phyloP scores from a whole-genome alignment of 1,140 invertebrate species.

The Sycophila sp. region DNA sequence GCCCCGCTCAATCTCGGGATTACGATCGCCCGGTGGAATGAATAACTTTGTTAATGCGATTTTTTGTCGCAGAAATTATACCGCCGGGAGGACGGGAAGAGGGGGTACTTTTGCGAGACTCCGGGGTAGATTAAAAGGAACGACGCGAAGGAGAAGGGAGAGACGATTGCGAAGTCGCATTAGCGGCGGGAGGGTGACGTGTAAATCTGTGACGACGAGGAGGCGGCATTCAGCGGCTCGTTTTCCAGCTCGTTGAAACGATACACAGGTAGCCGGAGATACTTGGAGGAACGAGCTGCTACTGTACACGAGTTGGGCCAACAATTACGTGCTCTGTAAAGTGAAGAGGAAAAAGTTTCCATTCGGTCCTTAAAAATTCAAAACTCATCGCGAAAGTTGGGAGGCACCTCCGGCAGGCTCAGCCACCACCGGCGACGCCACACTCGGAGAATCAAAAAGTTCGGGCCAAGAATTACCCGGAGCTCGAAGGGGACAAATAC shows the following conservation, averaged over 20 bases:
- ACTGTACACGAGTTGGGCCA: background rate
- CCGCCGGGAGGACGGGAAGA: background rate
- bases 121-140: conserved; percentile 12
- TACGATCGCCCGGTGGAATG: conserved; percentile 4
- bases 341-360: conserved; percentile 8
- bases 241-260: background rate
- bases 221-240: too few species aligned
- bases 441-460: conserved; percentile 35
- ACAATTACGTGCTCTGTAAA: conserved; percentile 16
- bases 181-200: too few species aligned
- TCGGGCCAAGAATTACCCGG: conserved; percentile 16
- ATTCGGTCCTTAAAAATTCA: conserved; percentile 29
- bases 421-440: background rate
- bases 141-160: background rate
- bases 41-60: conserved; percentile 24
- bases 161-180: background rate
- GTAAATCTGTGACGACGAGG: too few species aligned
- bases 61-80: background rate
- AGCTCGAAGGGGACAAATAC: conserved; percentile 24
- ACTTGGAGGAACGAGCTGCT: conserved; percentile 4
- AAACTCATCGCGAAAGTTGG: conserved; percentile 28
- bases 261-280: background rate
- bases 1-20: conserved; percentile 26
- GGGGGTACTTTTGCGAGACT: conserved; percentile 12
- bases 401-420: background rate